These are phyloP conservation scores for Zaprionus obscuricornis DNA, from an alignment of 2,888 invertebrate species.

Conservation along the genomic window DNA sequence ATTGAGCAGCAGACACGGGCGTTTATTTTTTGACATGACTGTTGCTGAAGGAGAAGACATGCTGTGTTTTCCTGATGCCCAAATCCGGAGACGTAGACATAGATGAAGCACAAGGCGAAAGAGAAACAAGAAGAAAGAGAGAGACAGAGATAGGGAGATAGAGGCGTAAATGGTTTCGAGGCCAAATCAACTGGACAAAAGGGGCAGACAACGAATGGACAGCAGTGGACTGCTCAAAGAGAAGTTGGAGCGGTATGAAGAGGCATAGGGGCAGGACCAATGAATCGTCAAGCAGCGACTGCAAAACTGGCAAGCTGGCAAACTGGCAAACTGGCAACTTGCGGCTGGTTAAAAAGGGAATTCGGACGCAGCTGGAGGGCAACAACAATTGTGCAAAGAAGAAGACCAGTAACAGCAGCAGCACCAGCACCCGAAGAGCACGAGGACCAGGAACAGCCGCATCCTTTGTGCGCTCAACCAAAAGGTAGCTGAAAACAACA, in stretches of 20 bases:
- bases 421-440: constrained; percentile 6
- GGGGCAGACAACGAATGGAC: constrained; percentile 2
- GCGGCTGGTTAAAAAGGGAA: constrained; percentile 42
- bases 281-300: constrained; percentile 30
- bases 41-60: constrained; percentile 60
- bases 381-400: constrained; percentile 29
- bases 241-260: not conserved
- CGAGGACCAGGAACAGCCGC: constrained; percentile 31
- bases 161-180: constrained; percentile 70
- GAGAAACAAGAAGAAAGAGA: too few species aligned
- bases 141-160: constrained; percentile 26
- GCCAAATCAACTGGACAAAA: constrained; percentile 58
- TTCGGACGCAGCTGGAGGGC: constrained; percentile 68
- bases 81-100: too few species aligned
- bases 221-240: not conserved
- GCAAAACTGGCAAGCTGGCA: constrained; percentile 20
- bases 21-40: constrained; percentile 78
- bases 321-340: constrained; percentile 20
- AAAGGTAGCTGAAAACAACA: constrained; percentile 57
- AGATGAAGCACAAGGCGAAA: too few species aligned
- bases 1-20: constrained; percentile 77
- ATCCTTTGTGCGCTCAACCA: constrained; percentile 67
- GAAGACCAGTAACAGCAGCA: constrained; percentile 16
- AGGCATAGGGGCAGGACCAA: constrained; percentile 23
- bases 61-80: constrained; percentile 55